Evolutionary conservation across 92 coral and sea anemone species (phyloP).

Genomic region (Heteractis magnifica): DNA sequence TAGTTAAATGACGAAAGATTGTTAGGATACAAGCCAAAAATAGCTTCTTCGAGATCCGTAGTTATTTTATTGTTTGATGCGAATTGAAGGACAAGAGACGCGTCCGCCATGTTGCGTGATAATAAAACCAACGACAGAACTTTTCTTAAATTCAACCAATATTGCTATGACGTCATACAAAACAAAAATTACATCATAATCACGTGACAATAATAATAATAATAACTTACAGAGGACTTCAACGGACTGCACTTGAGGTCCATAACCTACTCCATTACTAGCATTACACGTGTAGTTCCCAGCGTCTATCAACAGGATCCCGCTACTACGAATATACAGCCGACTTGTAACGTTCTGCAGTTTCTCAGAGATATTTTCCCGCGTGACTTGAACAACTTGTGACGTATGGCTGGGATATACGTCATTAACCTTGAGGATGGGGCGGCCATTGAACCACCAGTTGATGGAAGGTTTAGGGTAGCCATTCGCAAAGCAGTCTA

Average conservation of each 20-base stretch:
- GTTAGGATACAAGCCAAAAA: too few relatives aligned
- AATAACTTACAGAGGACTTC: constrained; percentile 22
- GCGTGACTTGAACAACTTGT: constrained; percentile 29
- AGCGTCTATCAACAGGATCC: constrained; percentile 39
- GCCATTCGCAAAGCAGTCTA: constrained; percentile 57
- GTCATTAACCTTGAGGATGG: not conserved
- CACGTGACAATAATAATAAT: not conserved
- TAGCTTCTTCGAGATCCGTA: too few relatives aligned
- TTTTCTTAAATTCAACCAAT: too few relatives aligned
- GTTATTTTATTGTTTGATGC: too few relatives aligned
- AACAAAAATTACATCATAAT: not conserved
- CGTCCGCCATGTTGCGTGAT: not conserved
- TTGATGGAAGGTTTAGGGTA: constrained; percentile 45
- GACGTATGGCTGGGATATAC: constrained; percentile 12
- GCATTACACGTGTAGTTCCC: constrained; percentile 43
- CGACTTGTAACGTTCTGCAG: constrained; percentile 48
- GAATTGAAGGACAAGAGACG: not conserved
- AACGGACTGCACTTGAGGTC: constrained; percentile 3
- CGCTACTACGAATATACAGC: constrained; percentile 48
- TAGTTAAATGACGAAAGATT: too few relatives aligned
- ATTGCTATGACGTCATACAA: not conserved
- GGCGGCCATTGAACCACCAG: constrained; percentile 34
- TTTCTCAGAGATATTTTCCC: constrained; percentile 16
- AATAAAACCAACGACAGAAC: not conserved
- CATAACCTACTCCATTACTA: constrained; percentile 22